Evolutionary conservation across 2,888 invertebrate genomes (phyloP).

Genomic region (Operophtera brumata): DNA sequence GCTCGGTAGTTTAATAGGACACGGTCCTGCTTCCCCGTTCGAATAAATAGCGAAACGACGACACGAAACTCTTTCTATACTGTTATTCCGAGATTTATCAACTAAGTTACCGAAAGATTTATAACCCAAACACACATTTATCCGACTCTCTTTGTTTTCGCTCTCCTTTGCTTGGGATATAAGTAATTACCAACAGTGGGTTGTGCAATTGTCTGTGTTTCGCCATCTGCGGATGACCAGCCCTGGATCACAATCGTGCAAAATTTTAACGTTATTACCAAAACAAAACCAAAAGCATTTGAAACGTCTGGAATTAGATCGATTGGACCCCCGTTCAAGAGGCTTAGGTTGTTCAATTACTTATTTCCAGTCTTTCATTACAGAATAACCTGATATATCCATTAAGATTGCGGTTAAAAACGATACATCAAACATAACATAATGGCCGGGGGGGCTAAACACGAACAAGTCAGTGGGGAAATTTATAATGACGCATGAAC

Average conservation of each 20-base stretch:
- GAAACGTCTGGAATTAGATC: too few relatives aligned
- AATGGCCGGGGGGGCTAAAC: slow-evolving; percentile 25
- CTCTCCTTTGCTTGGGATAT: slow-evolving; percentile 32
- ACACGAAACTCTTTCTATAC: slow-evolving; percentile 54
- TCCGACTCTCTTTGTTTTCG: slow-evolving; percentile 46
- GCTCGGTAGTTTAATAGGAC: slow-evolving; percentile 32
- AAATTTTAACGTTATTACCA: too few relatives aligned
- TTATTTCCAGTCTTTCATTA: slow-evolving; percentile 14
- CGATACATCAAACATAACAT: slow-evolving; percentile 33
- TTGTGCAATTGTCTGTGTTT: slow-evolving; percentile 31
- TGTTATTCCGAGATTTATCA: slow-evolving; percentile 54
- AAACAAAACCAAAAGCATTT: too few relatives aligned
- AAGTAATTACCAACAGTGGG: slow-evolving; percentile 34
- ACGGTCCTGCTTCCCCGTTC: slow-evolving; percentile 41
- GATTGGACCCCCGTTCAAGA: too few relatives aligned
- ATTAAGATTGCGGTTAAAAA: slow-evolving; percentile 29
- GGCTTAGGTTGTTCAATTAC: slow-evolving; percentile 4
- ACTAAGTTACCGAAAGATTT: slow-evolving; percentile 50
- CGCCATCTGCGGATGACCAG: slow-evolving; percentile 32
- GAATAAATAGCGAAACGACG: slow-evolving; percentile 58
- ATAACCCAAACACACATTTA: slow-evolving; percentile 51
- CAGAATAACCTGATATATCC: slow-evolving; percentile 27
- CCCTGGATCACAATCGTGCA: too few relatives aligned
- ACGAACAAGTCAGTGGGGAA: slow-evolving; percentile 24
- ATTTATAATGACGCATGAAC: slow-evolving; percentile 47